A percentile compares a stretch with the other conserved stretches of the same genome.
Evolutionary conservation across 1,140 invertebrate genomes (phyloP).

Genomic region (Gryllus bimaculatus): DNA sequence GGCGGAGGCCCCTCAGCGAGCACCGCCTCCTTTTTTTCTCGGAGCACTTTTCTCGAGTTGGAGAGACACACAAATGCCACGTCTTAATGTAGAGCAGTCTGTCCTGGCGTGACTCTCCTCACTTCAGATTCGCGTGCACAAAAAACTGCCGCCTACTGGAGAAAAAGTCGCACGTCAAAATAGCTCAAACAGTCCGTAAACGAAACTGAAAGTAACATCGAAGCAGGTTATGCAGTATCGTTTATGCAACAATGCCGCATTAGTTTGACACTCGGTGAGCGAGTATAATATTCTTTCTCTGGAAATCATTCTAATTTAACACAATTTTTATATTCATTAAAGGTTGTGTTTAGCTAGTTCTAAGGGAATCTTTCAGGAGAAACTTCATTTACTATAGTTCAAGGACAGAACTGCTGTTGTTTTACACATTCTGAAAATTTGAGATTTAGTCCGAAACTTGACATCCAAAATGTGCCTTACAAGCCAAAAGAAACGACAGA

Average conservation of each 20-base stretch:
- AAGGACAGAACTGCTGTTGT: too few relatives aligned
- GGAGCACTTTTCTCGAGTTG: slow-evolving; percentile 14
- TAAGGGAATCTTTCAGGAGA: too few relatives aligned
- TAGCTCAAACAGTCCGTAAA: not conserved
- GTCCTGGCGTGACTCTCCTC: slow-evolving; percentile 14
- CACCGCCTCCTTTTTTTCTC: slow-evolving; percentile 20
- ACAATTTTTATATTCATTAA: not conserved
- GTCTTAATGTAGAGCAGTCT: slow-evolving; percentile 16
- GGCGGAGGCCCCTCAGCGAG: slow-evolving; percentile 22
- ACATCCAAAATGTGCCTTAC: too few relatives aligned
- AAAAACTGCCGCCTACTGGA: not conserved
- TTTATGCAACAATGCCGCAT: not conserved
- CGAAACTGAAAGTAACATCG: not conserved
- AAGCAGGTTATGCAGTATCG: slow-evolving; percentile 1
- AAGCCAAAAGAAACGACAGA: too few relatives aligned
- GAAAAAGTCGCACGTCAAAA: not conserved
- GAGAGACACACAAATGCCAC: slow-evolving; percentile 15
- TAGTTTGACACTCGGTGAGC: slow-evolving; percentile 2
- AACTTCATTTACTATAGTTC: too few relatives aligned
- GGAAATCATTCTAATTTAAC: slow-evolving; percentile 25
- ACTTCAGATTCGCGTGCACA: slow-evolving; percentile 9
- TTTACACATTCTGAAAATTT: too few relatives aligned
- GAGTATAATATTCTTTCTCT: slow-evolving; percentile 26
- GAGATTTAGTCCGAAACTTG: too few relatives aligned
- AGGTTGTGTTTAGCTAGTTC: too few relatives aligned